Conservation (phyloP, 2,797 vertebrate species). For the Oophaga sylvatica region DNA sequence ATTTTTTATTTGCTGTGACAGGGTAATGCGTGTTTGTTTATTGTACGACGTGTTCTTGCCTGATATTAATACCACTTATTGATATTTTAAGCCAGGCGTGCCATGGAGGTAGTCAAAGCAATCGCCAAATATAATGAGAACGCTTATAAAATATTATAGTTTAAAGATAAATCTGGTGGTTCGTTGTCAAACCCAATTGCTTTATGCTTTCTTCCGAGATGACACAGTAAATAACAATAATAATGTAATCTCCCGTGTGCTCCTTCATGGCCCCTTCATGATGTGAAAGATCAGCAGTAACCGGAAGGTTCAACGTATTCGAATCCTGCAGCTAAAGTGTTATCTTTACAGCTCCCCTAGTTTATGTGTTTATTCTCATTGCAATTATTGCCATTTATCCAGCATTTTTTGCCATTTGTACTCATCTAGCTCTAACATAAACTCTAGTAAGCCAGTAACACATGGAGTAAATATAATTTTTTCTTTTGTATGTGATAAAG, state of each 20-base stretch:
- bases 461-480: too few relatives aligned
- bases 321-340: background rate
- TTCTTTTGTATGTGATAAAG: too few relatives aligned
- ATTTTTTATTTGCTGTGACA: slow-evolving; percentile 4
- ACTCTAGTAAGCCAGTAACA: too few relatives aligned
- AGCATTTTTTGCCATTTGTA: too few relatives aligned
- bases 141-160: background rate
- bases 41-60: background rate
- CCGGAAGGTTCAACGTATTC: background rate
- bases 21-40: slow-evolving; percentile 5
- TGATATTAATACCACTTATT: slow-evolving; percentile 14
- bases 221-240: slow-evolving; percentile 3
- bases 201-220: background rate
- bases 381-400: background rate
- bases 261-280: background rate
- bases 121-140: background rate
- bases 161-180: slow-evolving; percentile 2
- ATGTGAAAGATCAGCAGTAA: background rate
- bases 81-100: background rate
- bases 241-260: background rate
- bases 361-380: background rate
- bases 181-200: background rate
- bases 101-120: background rate
- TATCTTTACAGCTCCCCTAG: background rate
- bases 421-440: too few relatives aligned